Evolutionary conservation across 1,140 invertebrate species (phyloP).

Genomic region (Pentalonia nigronervosa): DNA sequence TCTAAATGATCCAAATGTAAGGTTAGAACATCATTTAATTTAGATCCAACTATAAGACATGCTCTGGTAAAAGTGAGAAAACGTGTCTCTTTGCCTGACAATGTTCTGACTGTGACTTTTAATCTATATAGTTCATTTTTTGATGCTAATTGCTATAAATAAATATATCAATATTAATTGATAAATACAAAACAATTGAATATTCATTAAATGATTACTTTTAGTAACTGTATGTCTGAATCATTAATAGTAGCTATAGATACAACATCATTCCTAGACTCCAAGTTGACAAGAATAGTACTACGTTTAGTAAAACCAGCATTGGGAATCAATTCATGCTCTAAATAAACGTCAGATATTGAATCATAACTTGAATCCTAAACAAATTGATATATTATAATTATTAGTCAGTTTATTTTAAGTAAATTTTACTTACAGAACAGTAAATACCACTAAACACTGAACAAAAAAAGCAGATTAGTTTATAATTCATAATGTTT

Average conservation of each 20-base stretch:
- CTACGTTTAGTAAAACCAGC: constrained; percentile 29
- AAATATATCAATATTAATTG: background rate
- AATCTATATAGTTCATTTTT: constrained; percentile 80
- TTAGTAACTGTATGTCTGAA: constrained; percentile 36
- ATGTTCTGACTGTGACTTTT: constrained; percentile 72
- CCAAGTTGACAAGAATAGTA: constrained; percentile 13
- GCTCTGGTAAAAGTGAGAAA: constrained; percentile 84
- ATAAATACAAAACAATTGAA: background rate
- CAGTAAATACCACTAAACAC: background rate
- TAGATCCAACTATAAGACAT: constrained; percentile 43
- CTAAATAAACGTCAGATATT: constrained; percentile 48
- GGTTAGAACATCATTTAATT: constrained; percentile 36
- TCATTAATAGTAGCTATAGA: background rate
- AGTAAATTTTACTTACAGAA: background rate
- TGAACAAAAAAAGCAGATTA: background rate
- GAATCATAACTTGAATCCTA: constrained; percentile 51
- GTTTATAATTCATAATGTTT: background rate
- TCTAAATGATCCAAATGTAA: constrained; percentile 54
- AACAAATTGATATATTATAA: background rate
- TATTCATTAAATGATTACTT: constrained; percentile 3
- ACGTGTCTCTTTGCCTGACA: constrained; percentile 71
- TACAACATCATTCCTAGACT: constrained; percentile 39
- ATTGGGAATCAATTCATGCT: constrained; percentile 47
- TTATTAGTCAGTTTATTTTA: background rate
- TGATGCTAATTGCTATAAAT: constrained; percentile 70